Base-by-base conservation (phyloP, 2,797 vertebrate species). In the Phrynocephalus forsythii region DNA sequence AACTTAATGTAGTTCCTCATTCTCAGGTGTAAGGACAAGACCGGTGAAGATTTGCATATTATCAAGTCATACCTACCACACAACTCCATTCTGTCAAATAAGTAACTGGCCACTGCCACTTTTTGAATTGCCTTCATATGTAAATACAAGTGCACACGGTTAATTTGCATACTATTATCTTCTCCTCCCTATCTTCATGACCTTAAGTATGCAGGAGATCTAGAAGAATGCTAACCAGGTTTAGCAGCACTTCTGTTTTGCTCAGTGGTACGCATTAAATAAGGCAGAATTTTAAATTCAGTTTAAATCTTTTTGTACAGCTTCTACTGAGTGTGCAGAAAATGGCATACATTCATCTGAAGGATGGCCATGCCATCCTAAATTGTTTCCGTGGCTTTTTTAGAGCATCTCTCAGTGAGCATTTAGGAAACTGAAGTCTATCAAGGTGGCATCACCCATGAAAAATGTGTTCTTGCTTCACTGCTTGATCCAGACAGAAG, bases 301-400 rank as follows among this genome's bases (percentile, higher is more conserved):
- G 67, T 91, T 79, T 87, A 83, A 90, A 83, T 3, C 86, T 79
- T 81, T 89, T 85, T 5, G 78, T 85, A 83, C 71, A 60, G 67
- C 6, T 10, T 33, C 33, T 50, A 2, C 82, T 30, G 18, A 33
- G 72, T 15, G 2, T 30, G 2, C 26, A 90, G 71, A 22, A n/a
- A 72, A 72, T 50, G 83, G 77, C 86, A 91, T 68, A 10, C 81
- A 52, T 92, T 92, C 89, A 79, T 91, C 87, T 92, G 73, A 89
- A 90, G 88, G 81, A 86, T 88, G 79, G 9, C 84, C 88, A 15
- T 77, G 87, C 38, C 48, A 86, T 91, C 79, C 86, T 76, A 90
- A 90, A 86, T 79, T 68, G 76, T 68, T 81, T 92, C 83, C 88
- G 84, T 68, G 50, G 3, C 87, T 92, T 86, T 86, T 81, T 33